A percentile compares a stretch with the other conserved stretches of the same genome.
Evolutionary conservation across 2,888 invertebrate species (phyloP).

Genomic region (Hermaeophaga mercurialis): DNA sequence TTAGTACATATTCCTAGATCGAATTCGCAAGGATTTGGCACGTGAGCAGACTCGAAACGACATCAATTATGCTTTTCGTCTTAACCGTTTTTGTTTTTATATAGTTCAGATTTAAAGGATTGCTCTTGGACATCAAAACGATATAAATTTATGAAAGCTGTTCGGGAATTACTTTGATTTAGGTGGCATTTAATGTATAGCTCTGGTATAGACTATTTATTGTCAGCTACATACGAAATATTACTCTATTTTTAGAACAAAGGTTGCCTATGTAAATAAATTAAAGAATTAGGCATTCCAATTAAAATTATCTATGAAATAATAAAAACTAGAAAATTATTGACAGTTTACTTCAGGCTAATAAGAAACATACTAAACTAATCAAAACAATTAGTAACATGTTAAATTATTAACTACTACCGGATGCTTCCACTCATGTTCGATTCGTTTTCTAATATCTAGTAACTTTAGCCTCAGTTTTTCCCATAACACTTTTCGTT

Average conservation of each 20-base stretch:
- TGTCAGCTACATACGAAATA: too few relatives aligned
- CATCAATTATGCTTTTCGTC: constrained; percentile 32
- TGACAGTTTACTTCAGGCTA: too few relatives aligned
- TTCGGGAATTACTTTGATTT: not conserved
- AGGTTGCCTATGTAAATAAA: too few relatives aligned
- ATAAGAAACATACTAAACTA: too few relatives aligned
- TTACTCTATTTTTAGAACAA: too few relatives aligned
- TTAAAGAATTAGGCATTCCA: too few relatives aligned
- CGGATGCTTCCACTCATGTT: too few relatives aligned
- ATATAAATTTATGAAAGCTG: constrained; percentile 46
- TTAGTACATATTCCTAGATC: constrained; percentile 19
- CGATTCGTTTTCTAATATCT: not conserved
- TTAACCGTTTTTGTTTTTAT: constrained; percentile 31
- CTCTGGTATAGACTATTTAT: not conserved
- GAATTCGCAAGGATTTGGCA: constrained; percentile 26
- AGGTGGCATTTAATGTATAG: not conserved
- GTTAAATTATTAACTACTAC: too few relatives aligned
- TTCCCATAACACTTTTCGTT: not conserved
- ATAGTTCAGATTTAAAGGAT: constrained; percentile 39
- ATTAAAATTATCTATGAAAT: too few relatives aligned
- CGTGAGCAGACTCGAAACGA: constrained; percentile 29
- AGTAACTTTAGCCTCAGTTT: not conserved
- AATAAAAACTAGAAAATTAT: too few relatives aligned
- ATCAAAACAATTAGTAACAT: too few relatives aligned
- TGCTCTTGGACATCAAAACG: constrained; percentile 38